phyloP scores from a whole-genome alignment of 1,140 invertebrate species.

The Euglossa dilemma region DNA sequence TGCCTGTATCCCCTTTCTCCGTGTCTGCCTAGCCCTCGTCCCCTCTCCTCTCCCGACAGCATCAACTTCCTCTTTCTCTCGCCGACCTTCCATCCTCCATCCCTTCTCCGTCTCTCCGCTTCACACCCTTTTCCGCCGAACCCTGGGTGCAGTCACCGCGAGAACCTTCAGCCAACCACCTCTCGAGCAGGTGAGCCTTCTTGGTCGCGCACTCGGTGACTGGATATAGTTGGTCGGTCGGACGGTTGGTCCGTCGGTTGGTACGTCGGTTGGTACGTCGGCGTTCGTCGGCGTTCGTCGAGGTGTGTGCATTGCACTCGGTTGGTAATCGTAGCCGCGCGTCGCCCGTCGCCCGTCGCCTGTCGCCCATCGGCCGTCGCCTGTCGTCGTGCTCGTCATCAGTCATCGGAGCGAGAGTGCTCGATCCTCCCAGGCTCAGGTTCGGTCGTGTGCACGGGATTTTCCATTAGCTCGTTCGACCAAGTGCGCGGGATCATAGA shows the following conservation, averaged over 20 bases:
- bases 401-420: conserved; percentile 62
- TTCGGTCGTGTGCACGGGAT: conserved; percentile 63
- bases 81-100: conserved; percentile 54
- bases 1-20: background rate
- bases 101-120: conserved; percentile 65
- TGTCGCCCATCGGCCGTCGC: conserved; percentile 32
- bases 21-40: conserved; percentile 34
- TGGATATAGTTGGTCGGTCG: conserved; percentile 8
- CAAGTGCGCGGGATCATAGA: conserved; percentile 69
- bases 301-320: conserved; percentile 24
- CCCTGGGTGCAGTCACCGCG: conserved; percentile 72
- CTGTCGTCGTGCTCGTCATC: conserved; percentile 50
- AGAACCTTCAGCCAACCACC: conserved; percentile 68
- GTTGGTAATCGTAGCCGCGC: conserved; percentile 19
- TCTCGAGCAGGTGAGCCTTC: conserved; percentile 67
- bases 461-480: conserved; percentile 70
- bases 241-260: conserved; percentile 2
- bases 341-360: conserved; percentile 8
- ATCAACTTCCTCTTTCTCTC: conserved; percentile 49
- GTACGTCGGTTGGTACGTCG: background rate
- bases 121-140: conserved; percentile 69
- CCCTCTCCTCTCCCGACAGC: conserved; percentile 9
- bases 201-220: conserved; percentile 26
- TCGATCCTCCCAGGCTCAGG: conserved; percentile 43
- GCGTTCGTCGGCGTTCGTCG: conserved; percentile 21